Evolutionary conservation across 64 coral and sea anemone species (phyloP), one percentile per base, ranked within the genome.

Genomic region (Astreopora myriophthalma): DNA sequence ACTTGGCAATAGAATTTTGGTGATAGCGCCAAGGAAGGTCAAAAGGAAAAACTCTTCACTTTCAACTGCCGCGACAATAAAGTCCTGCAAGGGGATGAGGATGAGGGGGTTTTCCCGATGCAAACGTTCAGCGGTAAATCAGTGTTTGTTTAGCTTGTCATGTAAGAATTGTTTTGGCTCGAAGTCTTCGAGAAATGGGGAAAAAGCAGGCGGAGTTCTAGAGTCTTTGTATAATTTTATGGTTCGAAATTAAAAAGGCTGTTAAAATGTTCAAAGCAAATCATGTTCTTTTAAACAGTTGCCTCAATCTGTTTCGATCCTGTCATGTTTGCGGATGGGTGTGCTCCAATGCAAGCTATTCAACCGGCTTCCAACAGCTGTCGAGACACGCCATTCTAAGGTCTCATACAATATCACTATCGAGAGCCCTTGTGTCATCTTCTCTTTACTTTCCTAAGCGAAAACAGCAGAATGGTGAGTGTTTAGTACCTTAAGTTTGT

Each of bases 381-480:
- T 26, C 32, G 8, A 64, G 37, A 20, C 60, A n/a, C 10, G 32
- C 79, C 20, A 64, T 17, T n/a, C 61, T 24, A 23, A 32, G 32
- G 24, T 61, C 23, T 14, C 11, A 29, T 24, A 77, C 44, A 51
- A 49, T 25, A 36, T 37, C 34, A 35, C 57, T 37, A 19, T 28
- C 57, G 20, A 60, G 26, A 29, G 5, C 2, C 14, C 7, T 39
- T 22, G 20, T 14, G 2, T 80, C 16, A 19, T 60, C 76, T 60
- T 60, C 48, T 60, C 29, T 65, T 83, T 64, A 22, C 22, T 11
- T 33, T 25, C 22, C 19, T 29, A 57, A 61, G n/a, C 19, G 10
- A 10, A 83, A 36, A 36, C 30, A 83, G 34, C 79, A 38, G 6
- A 83, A 83, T 37, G 79, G 79, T 83, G 34, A 83, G 79, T 63